These are phyloP conservation scores for Tuberolachnus salignus DNA, from an alignment of 2,888 invertebrate genomes.

Conservation along the genomic window DNA sequence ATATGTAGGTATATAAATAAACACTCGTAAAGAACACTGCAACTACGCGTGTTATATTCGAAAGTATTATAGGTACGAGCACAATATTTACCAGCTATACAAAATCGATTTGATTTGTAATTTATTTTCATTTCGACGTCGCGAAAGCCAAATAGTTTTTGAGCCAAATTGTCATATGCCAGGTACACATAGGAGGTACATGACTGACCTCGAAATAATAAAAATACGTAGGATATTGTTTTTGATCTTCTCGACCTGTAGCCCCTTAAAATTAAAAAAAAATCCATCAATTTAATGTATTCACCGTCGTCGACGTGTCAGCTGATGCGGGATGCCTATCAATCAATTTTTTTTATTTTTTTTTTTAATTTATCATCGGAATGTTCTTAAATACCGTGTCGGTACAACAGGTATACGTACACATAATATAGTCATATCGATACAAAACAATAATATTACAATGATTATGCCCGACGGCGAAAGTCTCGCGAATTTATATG, in stretches of 20 bases:
- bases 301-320: not conserved
- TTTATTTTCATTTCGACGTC: not conserved
- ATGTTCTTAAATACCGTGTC: not conserved
- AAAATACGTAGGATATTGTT: not conserved
- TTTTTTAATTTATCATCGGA: no score
- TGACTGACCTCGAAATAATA: no score
- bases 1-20: no score
- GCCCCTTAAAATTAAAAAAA: conserved; percentile 37
- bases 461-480: not conserved
- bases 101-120: not conserved
- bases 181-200: not conserved
- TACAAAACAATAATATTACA: not conserved
- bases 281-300: not conserved
- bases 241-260: conserved; percentile 35
- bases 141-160: not conserved
- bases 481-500: conserved; percentile 12
- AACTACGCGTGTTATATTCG: conserved; percentile 1
- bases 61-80: conserved; percentile 20
- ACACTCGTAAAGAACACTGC: not conserved
- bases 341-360: no score
- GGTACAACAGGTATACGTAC: not conserved
- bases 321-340: no score
- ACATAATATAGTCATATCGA: not conserved
- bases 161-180: conserved; percentile 18
- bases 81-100: not conserved